Evolutionary conservation across 2,797 vertebrate species (phyloP), one percentile per base, ranked within the genome.

Genomic region (Ctenopoma multispine): DNA sequence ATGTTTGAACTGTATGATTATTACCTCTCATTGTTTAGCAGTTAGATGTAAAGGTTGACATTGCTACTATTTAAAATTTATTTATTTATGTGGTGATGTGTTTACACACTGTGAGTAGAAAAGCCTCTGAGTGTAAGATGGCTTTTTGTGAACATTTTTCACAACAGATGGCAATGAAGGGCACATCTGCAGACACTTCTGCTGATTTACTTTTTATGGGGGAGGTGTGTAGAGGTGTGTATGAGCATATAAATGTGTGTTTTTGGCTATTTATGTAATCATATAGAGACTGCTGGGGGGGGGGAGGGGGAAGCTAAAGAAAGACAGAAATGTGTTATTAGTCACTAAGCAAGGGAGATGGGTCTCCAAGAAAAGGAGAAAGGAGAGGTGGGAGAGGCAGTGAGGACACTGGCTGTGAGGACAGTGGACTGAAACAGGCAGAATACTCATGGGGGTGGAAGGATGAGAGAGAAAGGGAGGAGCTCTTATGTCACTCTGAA

Each of bases 121-220:
- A 76, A 70, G 58, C 58, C 38, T 40, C 17, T 13, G 23, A 73
- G 54, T 67, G 17, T 38, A 13, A 51, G 47, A 72, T 14, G 24
- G 18, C 48, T 67, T 69, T 77, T 53, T 58, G 55, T 61, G 70
- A 67, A 63, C 20, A 49, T 76, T 64, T 82, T 72, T 65, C 40
- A 61, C 62, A 82, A 79, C 87, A 90, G 85, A 90, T 89, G 88
- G 84, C 54, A 79, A 64, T 54, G 78, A 79, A 78, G 82, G 84
- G 70, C 81, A 84, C 72, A 79, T 87, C 79, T 89, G 83, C 79
- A 69, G 80, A 65, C 81, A 72, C 77, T 87, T 87, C 67, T 72
- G 79, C 66, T 86, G 76, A 86, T 85, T 82, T 81, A 80, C 46
- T 64, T 72, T 34, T 66, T 31, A 14, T 31, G 7, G 29, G 47